Base-by-base conservation (phyloP, 2,797 vertebrate genomes). In the Sebastes flavidus region DNA sequence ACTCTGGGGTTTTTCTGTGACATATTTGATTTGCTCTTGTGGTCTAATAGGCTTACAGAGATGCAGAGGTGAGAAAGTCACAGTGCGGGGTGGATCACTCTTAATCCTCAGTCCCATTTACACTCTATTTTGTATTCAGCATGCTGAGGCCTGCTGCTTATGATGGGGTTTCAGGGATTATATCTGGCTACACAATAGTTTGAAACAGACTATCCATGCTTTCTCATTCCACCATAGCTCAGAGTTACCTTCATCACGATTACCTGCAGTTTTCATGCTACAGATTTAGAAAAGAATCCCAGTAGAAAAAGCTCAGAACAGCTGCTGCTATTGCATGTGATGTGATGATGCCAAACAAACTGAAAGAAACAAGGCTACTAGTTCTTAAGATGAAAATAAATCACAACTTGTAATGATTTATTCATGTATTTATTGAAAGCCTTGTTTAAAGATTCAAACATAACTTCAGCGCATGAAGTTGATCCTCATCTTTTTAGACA, bases 31-130 rank as follows among this genome's bases (percentile, higher is more conserved):
- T 74, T 87, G 82, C 79, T 89, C 75, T 81, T 38, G 65, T 87
- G 82, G 55, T 79, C 72, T 86, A 87, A 88, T 81, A 90, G 84
- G 84, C 74, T 91, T 89, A 91, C 75, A 66, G 77, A 55, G 62
- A 52, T 72, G 74, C 68, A 72, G 63, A 85, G 46, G 66, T 85
- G 89, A 87, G 84, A 36, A 61, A 88, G 81, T 85, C 75, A 72
- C 68, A 7, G 22, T 60, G 75, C 3, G 7, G 77, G 87, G 77
- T 85, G 77, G 78, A 87, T 91, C 88, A 89, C 69, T 74, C 63
- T 63, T 89, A 90, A 90, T 89, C 86, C 75, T 70, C 56, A 24
- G 8, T 77, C 14, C 42, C 63, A 84, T 89, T 88, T 82, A 80
- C 79, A 78, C 72, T 65, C 49, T 14, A 61, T 67, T 75, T 65